A percentile compares a stretch with the other conserved stretches of the same genome.
Evolutionary conservation across 2,888 invertebrate species (phyloP).

Genomic region (Trichopoda pennipes): DNA sequence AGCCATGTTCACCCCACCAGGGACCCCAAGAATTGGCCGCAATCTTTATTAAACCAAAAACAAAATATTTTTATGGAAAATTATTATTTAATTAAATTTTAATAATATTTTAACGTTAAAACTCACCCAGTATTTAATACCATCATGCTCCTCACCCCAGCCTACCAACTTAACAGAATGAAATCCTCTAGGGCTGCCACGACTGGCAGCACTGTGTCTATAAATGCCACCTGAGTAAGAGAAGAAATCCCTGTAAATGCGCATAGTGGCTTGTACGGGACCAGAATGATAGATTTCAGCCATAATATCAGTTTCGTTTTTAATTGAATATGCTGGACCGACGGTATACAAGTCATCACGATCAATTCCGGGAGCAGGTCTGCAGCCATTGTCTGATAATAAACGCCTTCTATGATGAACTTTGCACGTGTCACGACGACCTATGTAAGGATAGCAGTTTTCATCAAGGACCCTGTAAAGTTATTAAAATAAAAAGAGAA

Average conservation of each 20-base stretch:
- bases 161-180: constrained; percentile 96
- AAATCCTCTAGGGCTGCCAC: constrained; percentile 85
- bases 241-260: constrained; percentile 95
- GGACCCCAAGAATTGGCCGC: constrained; percentile 97
- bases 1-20: constrained; percentile 95
- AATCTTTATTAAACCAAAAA: constrained; percentile 83
- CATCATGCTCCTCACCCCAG: constrained; percentile 90
- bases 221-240: constrained; percentile 93
- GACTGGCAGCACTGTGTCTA: constrained; percentile 83
- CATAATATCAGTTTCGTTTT: constrained; percentile 92
- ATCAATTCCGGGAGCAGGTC: constrained; percentile 78
- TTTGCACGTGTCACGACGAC: constrained; percentile 84
- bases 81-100: background rate
- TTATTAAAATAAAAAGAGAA: background rate
- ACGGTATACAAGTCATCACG: constrained; percentile 86
- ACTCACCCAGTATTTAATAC: constrained; percentile 92
- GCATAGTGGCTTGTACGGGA: constrained; percentile 96
- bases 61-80: too few species aligned
- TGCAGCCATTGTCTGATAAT: constrained; percentile 83
- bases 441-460: constrained; percentile 91
- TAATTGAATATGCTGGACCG: constrained; percentile 88
- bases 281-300: constrained; percentile 94
- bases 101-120: background rate
- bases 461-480: constrained; percentile 89
- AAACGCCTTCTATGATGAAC: constrained; percentile 82